These are phyloP conservation scores for Macropis europaea DNA, from an alignment of 2,888 invertebrate species.

Conservation along the genomic window DNA sequence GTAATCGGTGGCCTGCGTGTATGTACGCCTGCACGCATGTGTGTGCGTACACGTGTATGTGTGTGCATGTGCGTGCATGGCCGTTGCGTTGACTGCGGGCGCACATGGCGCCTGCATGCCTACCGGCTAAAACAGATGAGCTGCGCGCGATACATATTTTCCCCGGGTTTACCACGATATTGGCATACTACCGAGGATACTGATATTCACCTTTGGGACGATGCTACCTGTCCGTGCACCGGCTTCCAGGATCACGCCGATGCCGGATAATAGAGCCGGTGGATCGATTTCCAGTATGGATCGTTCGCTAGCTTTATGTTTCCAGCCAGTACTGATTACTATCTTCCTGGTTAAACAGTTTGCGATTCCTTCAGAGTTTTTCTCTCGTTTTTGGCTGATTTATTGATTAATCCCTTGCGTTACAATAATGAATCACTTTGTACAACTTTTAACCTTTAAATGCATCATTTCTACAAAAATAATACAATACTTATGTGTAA, in stretches of 20 bases:
- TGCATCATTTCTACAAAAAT: too few relatives aligned
- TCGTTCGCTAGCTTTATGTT: not conserved
- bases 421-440: too few relatives aligned
- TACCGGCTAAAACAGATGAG: constrained; percentile 54
- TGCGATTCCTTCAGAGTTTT: too few relatives aligned
- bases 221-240: constrained; percentile 5
- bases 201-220: constrained; percentile 47
- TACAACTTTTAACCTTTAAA: too few relatives aligned
- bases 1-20: constrained; percentile 29
- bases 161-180: constrained; percentile 60
- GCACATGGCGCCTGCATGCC: constrained; percentile 33
- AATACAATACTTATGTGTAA: too few relatives aligned
- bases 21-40: not conserved
- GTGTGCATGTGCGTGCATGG: constrained; percentile 1
- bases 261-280: constrained; percentile 3
- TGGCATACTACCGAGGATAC: constrained; percentile 44
- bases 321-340: too few relatives aligned
- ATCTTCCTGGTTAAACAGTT: too few relatives aligned
- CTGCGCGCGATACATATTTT: constrained; percentile 63
- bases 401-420: too few relatives aligned
- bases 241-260: constrained; percentile 1
- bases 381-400: too few relatives aligned
- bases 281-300: not conserved
- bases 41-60: not conserved
- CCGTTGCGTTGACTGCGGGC: constrained; percentile 12